Evolutionary conservation across 2,888 invertebrate genomes (phyloP), one percentile per base, ranked within the genome.

Genomic region (Pinctada fucata): DNA sequence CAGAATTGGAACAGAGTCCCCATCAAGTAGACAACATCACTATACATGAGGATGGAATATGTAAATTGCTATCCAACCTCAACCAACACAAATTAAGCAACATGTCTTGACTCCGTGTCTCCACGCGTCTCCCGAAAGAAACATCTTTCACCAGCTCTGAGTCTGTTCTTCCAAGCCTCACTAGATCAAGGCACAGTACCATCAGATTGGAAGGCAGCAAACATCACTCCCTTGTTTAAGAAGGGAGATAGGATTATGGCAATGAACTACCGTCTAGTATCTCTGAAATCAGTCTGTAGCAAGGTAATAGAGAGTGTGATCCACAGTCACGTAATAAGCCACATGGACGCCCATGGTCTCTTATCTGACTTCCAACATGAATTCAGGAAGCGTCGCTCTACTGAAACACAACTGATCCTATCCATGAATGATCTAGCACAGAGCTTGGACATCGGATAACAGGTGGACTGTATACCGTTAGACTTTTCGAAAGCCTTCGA

Each of bases 401-500:
- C 47, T 6, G 50, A 50, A 13, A 3, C 3, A 70, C 70, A 70
- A 49, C 50, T 50, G 13, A 10, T 70, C n/a, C 3, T 49, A 50
- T 5, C 50, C 10, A 13, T 50, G 8, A 51, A 2, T 49, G 70
- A 70, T 13, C 13, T 48, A n/a, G 50, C 70, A 3, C 3, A 47
- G n/a, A 10, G 16, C 10, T 16, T 70, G 50, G 48, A 70, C 50
- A 70, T 50, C 2, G 51, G 51, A 50, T 45, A 13, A 2, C 66
- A 51, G 6, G 50, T 63, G 45, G 74, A 67, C 31, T 5, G 48
- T 4, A 67, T 51, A 6, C 10, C 52, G n/a, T 13, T 67, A 45
- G 74, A 74, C 31, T 74, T 74, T 51, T 13, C 3, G 8, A 74
- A 74, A n/a, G 66, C 31, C 31, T 31, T 31, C 31, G 31, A 31